Evolutionary conservation across 2,113 vertebrate genomes (phyloP), one percentile per base, ranked within the genome.

Genomic region (Empidonax traillii): DNA sequence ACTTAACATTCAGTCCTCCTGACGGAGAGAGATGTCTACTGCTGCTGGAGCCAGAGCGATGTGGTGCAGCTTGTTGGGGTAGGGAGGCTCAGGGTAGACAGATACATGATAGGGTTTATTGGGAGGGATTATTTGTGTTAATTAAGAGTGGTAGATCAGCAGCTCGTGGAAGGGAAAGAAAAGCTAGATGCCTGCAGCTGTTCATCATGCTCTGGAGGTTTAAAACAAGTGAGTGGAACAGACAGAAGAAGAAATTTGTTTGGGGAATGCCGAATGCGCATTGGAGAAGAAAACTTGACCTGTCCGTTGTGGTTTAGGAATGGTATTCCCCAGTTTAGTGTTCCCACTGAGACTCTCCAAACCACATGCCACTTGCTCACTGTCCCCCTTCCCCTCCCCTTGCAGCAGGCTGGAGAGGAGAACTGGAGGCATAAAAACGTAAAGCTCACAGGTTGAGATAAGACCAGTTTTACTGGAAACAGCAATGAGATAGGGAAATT

Each of bases 281-380:
- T 73, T 71, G 77, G 41, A 68, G 65, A 81, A 65, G 65, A 86
- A 87, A 56, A 41, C 30, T 35, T 80, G 46, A 49, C 22, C 25
- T 49, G 14, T 41, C 11, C 67, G 18, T 76, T 35, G 5, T 5
- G 41, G 35, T 27, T 43, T 13, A 76, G 18, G 7, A 55, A 15
- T 47, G 14, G 8, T 53, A 41, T 62, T 62, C n/a, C n/a, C 39
- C 23, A 78, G 0, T 55, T 55, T 10, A 62, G 12, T 69, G 30
- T 63, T 83, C 25, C 31, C 17, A 13, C n/a, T 55, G 79, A 55
- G 39, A 47, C 25, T 62, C 8, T 47, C 41, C 55, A 35, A 69
- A 55, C 21, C 14, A 33, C 9, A 7, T 18, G 25, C 24, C 16
- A 21, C 13, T 76, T 12, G 10, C 25, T 69, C 0, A 0, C 41